A percentile compares a stretch with the other conserved stretches of the same genome.
Conservation (phyloP, 2,888 invertebrate species). For the Nemurella pictetii region DNA sequence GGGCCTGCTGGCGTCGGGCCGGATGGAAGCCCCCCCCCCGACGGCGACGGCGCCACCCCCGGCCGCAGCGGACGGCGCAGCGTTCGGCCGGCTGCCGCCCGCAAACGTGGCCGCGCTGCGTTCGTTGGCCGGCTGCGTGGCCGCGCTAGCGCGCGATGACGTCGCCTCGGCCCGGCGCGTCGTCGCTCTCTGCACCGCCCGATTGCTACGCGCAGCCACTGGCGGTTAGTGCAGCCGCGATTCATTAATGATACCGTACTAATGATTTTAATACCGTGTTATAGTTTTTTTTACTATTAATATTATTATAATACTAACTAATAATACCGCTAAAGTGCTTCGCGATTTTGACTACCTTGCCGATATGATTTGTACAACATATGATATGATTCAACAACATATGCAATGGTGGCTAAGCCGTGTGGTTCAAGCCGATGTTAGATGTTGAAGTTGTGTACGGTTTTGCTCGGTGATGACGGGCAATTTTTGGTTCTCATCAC, state of each 20-base stretch:
- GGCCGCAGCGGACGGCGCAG: background rate
- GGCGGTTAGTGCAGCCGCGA: slow-evolving; percentile 48
- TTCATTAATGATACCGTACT: too few relatives aligned
- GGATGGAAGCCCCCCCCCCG: slow-evolving; percentile 52
- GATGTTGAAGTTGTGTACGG: too few relatives aligned
- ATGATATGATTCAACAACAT: too few relatives aligned
- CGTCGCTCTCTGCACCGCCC: slow-evolving; percentile 58
- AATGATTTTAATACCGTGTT: background rate
- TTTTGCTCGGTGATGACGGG: too few relatives aligned
- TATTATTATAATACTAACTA: too few relatives aligned
- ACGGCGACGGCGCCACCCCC: background rate
- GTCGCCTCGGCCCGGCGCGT: slow-evolving; percentile 59
- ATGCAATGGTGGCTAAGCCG: too few relatives aligned
- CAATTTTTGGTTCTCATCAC: too few relatives aligned
- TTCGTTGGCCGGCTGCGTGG: slow-evolving; percentile 53
- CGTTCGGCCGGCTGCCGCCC: slow-evolving; percentile 46
- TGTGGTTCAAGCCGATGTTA: too few relatives aligned
- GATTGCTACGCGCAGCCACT: slow-evolving; percentile 54
- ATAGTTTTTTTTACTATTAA: too few relatives aligned
- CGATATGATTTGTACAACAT: too few relatives aligned
- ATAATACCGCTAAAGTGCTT: too few relatives aligned
- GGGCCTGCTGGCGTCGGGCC: slow-evolving; percentile 61
- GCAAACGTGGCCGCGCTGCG: slow-evolving; percentile 48
- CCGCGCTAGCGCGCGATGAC: slow-evolving; percentile 60
- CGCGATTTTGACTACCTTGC: too few relatives aligned